A percentile compares a stretch with the other conserved stretches of the same genome.
Conservation (phyloP, 1,140 invertebrate species). For the Drosophila hydei region DNA sequence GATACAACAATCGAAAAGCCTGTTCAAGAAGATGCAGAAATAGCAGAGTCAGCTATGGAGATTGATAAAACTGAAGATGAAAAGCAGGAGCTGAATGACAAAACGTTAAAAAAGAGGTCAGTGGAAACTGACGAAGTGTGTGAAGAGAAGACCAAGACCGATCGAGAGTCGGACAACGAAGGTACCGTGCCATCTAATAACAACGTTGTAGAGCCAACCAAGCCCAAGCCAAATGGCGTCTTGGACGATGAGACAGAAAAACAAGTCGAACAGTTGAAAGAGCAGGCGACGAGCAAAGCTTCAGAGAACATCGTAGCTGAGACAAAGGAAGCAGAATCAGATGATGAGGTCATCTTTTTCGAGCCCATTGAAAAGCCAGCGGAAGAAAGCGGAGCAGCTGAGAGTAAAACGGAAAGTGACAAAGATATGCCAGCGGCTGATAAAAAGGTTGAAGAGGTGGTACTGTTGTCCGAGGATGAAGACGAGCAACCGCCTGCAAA, state of each 20-base stretch:
- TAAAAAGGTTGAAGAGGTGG: constrained; percentile 57
- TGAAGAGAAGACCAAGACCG: not conserved
- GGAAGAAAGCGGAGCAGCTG: constrained; percentile 12
- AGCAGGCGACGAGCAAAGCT: not conserved
- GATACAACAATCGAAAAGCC: not conserved
- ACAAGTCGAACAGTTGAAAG: not conserved
- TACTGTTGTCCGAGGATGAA: constrained; percentile 66
- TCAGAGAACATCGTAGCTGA: constrained; percentile 1
- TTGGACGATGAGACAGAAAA: not conserved
- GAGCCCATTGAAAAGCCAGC: constrained; percentile 48
- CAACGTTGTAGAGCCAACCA: not conserved
- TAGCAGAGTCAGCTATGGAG: not conserved
- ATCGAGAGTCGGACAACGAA: not conserved
- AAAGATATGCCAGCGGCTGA: constrained; percentile 1
- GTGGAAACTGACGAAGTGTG: not conserved
- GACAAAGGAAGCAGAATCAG: constrained; percentile 55
- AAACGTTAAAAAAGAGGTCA: constrained; percentile 12
- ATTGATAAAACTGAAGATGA: constrained; percentile 2
- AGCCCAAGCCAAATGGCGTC: not conserved
- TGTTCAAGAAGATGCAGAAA: not conserved
- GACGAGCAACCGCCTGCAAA: constrained; percentile 43
- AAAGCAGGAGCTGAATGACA: constrained; percentile 26
- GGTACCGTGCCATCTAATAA: not conserved
- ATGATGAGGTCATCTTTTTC: constrained; percentile 77
- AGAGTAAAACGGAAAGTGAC: constrained; percentile 9